These are phyloP conservation scores for Drosophila bifasciata DNA, from an alignment of 1,140 invertebrate species.

Conservation along the genomic window DNA sequence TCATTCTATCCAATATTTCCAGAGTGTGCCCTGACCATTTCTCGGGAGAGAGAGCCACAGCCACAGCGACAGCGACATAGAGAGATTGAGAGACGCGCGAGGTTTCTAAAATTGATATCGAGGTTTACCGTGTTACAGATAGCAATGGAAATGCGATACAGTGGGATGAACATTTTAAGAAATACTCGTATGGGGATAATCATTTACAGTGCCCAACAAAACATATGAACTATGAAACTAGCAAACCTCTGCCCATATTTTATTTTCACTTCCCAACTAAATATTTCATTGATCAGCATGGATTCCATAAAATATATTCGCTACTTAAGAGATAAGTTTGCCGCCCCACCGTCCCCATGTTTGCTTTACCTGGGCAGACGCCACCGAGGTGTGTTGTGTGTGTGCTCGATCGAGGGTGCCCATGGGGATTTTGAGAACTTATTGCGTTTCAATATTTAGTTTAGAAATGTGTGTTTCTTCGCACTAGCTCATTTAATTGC, in stretches of 20 bases:
- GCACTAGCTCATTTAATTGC: slow-evolving; percentile 77
- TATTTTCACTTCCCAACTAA: too few relatives aligned
- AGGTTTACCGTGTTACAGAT: slow-evolving; percentile 16
- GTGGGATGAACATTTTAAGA: slow-evolving; percentile 14
- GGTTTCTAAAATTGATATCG: slow-evolving; percentile 27
- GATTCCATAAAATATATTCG: not conserved
- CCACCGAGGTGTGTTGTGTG: not conserved
- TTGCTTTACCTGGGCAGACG: slow-evolving; percentile 10
- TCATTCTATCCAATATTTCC: slow-evolving; percentile 10
- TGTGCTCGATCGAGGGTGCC: not conserved
- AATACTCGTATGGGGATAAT: not conserved
- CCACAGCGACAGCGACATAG: slow-evolving; percentile 16
- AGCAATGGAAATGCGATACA: slow-evolving; percentile 28
- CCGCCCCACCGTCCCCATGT: slow-evolving; percentile 32
- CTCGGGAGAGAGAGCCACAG: too few relatives aligned
- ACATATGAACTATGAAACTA: too few relatives aligned
- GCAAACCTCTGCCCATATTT: too few relatives aligned
- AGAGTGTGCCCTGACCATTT: slow-evolving; percentile 16
- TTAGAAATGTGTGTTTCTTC: slow-evolving; percentile 63
- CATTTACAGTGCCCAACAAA: too few relatives aligned
- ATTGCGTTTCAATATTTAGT: slow-evolving; percentile 82
- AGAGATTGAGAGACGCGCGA: slow-evolving; percentile 23
- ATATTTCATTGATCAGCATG: too few relatives aligned
- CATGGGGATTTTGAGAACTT: slow-evolving; percentile 54
- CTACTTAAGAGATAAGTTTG: not conserved